These are phyloP conservation scores for Ia io DNA, from an alignment of 2,113 vertebrate species.

Conservation along the genomic window DNA sequence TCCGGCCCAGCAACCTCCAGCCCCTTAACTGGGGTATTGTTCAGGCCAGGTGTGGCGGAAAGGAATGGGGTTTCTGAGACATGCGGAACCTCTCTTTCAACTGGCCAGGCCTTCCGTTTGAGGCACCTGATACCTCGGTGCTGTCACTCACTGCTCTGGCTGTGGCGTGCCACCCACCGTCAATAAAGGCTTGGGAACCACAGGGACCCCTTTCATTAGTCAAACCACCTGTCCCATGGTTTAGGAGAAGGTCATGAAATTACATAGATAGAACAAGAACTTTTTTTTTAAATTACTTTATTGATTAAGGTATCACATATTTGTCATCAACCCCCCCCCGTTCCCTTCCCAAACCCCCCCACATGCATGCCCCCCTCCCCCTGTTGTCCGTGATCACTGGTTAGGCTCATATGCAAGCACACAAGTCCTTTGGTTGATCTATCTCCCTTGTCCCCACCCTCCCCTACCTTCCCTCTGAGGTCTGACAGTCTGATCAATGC, in stretches of 20 bases:
- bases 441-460: too few species aligned
- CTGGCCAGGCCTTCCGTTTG: background rate
- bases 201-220: background rate
- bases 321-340: too few species aligned
- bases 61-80: constrained; percentile 40
- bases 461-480: too few species aligned
- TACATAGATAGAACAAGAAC: rapidly evolving
- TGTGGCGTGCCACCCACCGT: background rate
- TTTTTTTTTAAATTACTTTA: too few species aligned
- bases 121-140: constrained; percentile 58
- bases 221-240: rapidly evolving
- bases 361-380: too few species aligned
- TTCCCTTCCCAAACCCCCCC: too few species aligned
- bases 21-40: constrained; percentile 46
- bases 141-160: background rate
- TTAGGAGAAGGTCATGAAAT: background rate
- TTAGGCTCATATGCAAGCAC: too few species aligned
- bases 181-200: background rate
- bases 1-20: constrained; percentile 10
- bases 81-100: constrained; percentile 70
- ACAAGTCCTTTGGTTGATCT: too few species aligned
- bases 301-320: too few species aligned
- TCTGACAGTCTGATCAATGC: too few species aligned
- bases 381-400: too few species aligned
- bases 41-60: constrained; percentile 71